Percentiles rank a stretch among this genome's conserved stretches.
These are phyloP conservation scores for Agapetus fuscipes DNA, from an alignment of 2,888 invertebrate genomes.

Conservation along the genomic window DNA sequence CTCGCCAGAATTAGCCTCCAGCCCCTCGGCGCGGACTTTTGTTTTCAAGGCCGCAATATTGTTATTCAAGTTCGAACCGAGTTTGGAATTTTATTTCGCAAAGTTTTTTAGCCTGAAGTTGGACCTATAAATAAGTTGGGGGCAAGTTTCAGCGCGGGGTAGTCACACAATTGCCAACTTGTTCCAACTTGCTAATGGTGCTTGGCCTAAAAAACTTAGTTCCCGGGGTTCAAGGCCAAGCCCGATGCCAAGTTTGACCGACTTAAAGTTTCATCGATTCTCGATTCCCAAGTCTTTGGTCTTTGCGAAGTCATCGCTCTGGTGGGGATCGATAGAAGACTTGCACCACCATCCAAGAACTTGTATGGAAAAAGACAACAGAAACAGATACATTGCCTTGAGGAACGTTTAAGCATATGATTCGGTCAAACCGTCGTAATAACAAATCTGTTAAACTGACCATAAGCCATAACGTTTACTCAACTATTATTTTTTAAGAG, in stretches of 20 bases:
- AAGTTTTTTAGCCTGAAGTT: constrained; percentile 17
- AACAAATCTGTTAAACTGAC: no score
- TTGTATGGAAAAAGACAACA: no score
- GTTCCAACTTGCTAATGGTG: constrained; percentile 19
- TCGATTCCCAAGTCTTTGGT: no score
- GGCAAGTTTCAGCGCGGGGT: constrained; percentile 3
- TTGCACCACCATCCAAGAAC: no score
- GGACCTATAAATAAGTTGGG: constrained; percentile 20
- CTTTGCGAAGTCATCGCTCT: no score
- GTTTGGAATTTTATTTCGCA: constrained; percentile 17
- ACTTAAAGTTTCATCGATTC: constrained; percentile 21
- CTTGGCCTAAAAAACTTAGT: constrained; percentile 18
- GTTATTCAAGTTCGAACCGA: constrained; percentile 21
- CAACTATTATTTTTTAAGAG: no score
- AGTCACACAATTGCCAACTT: constrained; percentile 19
- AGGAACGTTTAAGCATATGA: no score
- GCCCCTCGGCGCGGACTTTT: constrained; percentile 19
- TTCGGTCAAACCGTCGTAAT: no score
- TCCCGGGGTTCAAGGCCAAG: constrained; percentile 16
- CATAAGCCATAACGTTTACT: no score
- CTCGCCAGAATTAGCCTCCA: no score
- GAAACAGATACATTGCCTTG: constrained; percentile 3
- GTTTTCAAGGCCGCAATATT: constrained; percentile 22
- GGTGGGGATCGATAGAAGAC: no score
- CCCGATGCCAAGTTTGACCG: constrained; percentile 18